These are phyloP conservation scores for Scomber colias DNA, from an alignment of 2,113 vertebrate species.

Conservation along the genomic window DNA sequence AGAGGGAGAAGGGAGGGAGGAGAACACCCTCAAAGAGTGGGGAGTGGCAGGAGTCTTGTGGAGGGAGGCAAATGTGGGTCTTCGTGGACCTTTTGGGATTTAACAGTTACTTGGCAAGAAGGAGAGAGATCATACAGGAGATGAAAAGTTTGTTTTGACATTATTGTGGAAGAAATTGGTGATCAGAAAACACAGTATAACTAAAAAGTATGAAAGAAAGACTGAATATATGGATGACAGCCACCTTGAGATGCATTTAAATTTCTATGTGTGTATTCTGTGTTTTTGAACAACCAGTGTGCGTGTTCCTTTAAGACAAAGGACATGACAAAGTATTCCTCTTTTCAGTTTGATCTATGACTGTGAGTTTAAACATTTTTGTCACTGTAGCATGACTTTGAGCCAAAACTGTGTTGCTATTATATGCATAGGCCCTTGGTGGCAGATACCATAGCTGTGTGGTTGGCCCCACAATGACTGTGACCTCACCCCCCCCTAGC, in stretches of 20 bases:
- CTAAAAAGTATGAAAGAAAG: not conserved
- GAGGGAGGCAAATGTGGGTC: conserved; percentile 26
- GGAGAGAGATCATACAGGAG: not conserved
- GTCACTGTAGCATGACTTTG: conserved; percentile 31
- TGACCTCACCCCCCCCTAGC: conserved; percentile 21
- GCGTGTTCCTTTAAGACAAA: conserved; percentile 12
- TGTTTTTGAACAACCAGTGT: not conserved
- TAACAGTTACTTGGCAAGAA: conserved; percentile 14
- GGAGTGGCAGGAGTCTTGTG: conserved; percentile 47
- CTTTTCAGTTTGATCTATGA: not conserved
- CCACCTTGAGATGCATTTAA: not conserved
- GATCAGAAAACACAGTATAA: not conserved
- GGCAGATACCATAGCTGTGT: conserved; percentile 27
- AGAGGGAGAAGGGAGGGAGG: conserved; percentile 30
- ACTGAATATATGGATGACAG: not conserved
- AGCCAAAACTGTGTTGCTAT: conserved; percentile 22
- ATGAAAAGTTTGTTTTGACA: not conserved
- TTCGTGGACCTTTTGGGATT: conserved; percentile 50
- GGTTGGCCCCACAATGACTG: conserved; percentile 49
- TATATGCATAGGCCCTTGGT: not conserved
- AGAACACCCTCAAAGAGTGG: conserved; percentile 49
- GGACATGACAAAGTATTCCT: not conserved
- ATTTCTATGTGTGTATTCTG: not conserved
- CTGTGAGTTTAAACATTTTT: conserved; percentile 22
- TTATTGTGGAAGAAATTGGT: not conserved